Evolutionary conservation across 2,888 invertebrate genomes (phyloP), one percentile per base, ranked within the genome.

Genomic region (Pollenia griseotomentosa): DNA sequence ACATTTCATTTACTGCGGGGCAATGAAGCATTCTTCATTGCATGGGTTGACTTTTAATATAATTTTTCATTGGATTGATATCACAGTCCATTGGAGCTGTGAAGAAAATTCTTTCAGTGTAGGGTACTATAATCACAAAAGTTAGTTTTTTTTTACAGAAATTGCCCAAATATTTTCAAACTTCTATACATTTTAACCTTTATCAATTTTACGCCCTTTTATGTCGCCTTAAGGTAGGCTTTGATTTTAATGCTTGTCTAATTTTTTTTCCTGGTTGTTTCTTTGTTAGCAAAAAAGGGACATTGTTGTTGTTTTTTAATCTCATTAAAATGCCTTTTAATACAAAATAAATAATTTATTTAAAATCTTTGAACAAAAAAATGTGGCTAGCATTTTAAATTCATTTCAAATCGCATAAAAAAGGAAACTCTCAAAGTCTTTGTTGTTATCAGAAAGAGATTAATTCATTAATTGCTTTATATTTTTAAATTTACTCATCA

Each of bases 381-480:
- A 19, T 16, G 65, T 44, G 65, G 19, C 12, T 19, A 19, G 65
- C 46, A 65, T 65, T 65, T 65, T 44, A 19, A 65, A 46, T 46
- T 40, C 0, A 8, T 59, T 40, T 33, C 48, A 48, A 48, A 33
- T 33, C 33, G 3, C 16, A 19, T 46, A 48, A 40, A 65, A 33
- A 33, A 33, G 33, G 6, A 33, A 33, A 33, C 33, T 33, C 33
- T 33, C 5, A 33, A 33, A 16, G 12, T 46, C 40, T 8, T 51
- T 19, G 12, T 63, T 65, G 51, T 66, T 11, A 61, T 53, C 51
- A 66, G 40, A 75, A 51, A 70, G 44, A 70, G 77, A 70, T 83
- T 65, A 83, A 63, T 48, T 71, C 75, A 65, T 77, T 77, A 83
- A 83, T 83, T 77, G 75, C 55, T 68, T 77, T 74, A 23, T 42